A percentile compares a stretch with the other conserved stretches of the same genome.
phyloP scores from a whole-genome alignment of 2,113 vertebrate genomes.

The Hippopotamus amphibius region DNA sequence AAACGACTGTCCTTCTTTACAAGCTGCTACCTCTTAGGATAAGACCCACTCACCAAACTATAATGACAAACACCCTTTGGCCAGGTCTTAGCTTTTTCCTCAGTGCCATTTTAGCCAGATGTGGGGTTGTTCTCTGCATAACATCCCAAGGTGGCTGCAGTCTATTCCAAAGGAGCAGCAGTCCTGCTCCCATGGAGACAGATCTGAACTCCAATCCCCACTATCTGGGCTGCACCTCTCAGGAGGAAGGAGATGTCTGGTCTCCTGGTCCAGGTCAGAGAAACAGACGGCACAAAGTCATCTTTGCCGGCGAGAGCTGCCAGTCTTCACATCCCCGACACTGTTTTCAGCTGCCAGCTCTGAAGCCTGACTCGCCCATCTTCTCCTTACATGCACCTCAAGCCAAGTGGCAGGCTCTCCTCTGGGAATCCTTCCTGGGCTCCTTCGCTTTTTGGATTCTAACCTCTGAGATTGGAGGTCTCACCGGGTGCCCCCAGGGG shows the following conservation, averaged over 20 bases:
- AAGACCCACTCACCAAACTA: background rate
- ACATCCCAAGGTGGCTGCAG: background rate
- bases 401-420: background rate
- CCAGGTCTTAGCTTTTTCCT: background rate
- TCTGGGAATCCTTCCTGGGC: background rate
- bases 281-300: background rate
- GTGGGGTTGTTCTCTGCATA: background rate
- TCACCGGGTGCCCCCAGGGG: accelerated
- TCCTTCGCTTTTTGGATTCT: background rate
- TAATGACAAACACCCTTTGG: too few species aligned
- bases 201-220: background rate
- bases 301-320: background rate
- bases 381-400: background rate
- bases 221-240: background rate
- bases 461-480: background rate
- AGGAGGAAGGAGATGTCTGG: too few species aligned
- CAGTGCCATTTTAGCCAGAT: background rate
- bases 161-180: background rate
- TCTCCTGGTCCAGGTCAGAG: background rate
- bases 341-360: background rate
- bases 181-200: background rate
- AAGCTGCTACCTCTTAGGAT: background rate
- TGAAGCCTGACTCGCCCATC: background rate
- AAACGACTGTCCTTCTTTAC: accelerated
- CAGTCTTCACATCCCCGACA: accelerated